A percentile compares a stretch with the other conserved stretches of the same genome.
phyloP scores from a whole-genome alignment of 2,797 vertebrate genomes.

The Leptoclinus maculatus region DNA sequence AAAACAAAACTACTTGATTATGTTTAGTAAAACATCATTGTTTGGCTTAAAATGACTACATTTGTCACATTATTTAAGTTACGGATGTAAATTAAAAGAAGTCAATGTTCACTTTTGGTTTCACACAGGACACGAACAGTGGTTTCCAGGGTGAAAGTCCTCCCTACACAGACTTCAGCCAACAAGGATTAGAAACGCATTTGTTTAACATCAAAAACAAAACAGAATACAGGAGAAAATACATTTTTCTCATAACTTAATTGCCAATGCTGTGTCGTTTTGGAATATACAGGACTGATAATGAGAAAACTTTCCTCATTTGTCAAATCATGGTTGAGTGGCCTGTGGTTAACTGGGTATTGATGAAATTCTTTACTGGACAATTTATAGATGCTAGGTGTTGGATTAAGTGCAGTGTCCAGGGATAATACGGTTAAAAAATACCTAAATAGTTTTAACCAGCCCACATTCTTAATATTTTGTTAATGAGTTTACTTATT shows the following conservation, averaged over 20 bases:
- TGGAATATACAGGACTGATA: not conserved
- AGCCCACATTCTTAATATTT: not conserved
- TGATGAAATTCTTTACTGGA: conserved; percentile 31
- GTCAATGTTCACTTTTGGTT: not conserved
- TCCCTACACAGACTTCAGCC: not conserved
- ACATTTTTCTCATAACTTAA: too few relatives aligned
- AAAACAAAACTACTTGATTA: not conserved
- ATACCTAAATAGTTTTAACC: not conserved
- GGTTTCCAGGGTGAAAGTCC: too few relatives aligned
- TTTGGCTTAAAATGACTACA: not conserved
- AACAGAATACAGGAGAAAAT: too few relatives aligned
- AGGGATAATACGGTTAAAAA: not conserved
- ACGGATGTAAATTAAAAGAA: too few relatives aligned
- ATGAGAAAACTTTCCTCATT: conserved; percentile 11
- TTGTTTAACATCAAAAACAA: too few relatives aligned
- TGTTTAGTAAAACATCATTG: not conserved
- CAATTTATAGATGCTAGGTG: conserved; percentile 6
- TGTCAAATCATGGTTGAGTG: conserved; percentile 17
- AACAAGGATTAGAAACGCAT: not conserved
- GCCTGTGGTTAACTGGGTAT: conserved; percentile 18
- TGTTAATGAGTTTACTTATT: not conserved
- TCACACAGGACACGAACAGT: too few relatives aligned
- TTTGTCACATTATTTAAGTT: not conserved
- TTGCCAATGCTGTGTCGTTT: not conserved
- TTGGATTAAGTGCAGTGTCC: not conserved